Base-by-base conservation (phyloP, 2,888 invertebrate species). In the Drosophila suboccidentalis region DNA sequence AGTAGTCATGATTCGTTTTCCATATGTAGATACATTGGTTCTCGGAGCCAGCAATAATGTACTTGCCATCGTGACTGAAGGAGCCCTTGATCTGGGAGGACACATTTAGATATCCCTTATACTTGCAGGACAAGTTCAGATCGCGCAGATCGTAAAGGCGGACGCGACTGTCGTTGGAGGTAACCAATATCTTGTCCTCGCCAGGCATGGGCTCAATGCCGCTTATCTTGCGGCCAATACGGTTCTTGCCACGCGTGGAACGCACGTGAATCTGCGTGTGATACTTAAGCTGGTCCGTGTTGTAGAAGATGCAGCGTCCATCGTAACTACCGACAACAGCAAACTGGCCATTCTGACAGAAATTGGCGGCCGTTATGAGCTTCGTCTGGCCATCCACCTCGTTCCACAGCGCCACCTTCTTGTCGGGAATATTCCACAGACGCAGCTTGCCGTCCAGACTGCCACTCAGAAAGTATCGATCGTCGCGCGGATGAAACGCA, bases 371-470 rank as follows among this genome's bases (percentile, higher is more conserved):
- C 0, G 99, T 99, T 91, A 99, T 99, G 11, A 99, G 94, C 90
- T 98, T 98, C 1, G 97, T 96, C 89, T 96, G 97, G n/a, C 98
- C 98, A 92, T 97, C 97, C 0, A 98, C 96, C 93, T 99, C 99
- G 92, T 98, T 99, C 98, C 99, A 99, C 8, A 98, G 95, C 0
- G 98, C 98, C 8, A 99, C 99, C 94, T 98, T 98, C 92, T 99
- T 99, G 92, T 99, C 99, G 0, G 99, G 99, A 91, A 99, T 99
- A 93, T 99, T 98, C 99, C 99, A 99, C 8, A 99, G 93, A n/a
- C 99, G 94, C 54, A 99, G 94, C 93, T 99, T 99, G 1, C 99
- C 99, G 93, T 99, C 99, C 50, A 99, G 93, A 19, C 98, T 98
- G 15, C 99, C 99, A 68, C 98, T 99, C 38, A 99, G 94, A 93